Evolutionary conservation across 2,888 invertebrate genomes (phyloP).

Genomic region (Rhagonycha fulva): DNA sequence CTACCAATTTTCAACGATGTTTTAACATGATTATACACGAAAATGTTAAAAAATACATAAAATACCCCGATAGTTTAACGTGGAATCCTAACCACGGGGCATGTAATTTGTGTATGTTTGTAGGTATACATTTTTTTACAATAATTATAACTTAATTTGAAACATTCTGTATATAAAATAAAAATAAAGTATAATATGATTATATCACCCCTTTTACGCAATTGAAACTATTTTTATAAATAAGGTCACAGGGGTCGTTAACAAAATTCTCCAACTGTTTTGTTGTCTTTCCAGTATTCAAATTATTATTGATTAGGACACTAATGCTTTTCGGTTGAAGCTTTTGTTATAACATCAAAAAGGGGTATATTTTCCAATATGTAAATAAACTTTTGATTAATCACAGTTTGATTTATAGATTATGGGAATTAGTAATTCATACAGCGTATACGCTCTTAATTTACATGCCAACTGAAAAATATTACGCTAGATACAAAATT

Average conservation of each 20-base stretch:
- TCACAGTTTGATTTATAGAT: constrained; percentile 54
- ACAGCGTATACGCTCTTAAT: constrained; percentile 1
- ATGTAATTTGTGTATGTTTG: no score
- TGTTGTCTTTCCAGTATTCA: background rate
- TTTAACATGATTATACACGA: no score
- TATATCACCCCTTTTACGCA: background rate
- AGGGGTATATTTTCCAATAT: constrained; percentile 34
- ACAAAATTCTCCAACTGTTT: background rate
- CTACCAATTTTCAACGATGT: no score
- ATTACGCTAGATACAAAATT: background rate
- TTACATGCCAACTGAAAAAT: background rate
- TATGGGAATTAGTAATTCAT: constrained; percentile 41
- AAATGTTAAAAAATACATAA: no score
- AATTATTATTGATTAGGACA: background rate
- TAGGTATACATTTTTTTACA: no score
- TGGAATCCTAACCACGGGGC: no score
- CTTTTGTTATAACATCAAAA: background rate
- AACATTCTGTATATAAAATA: background rate
- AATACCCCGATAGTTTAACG: no score
- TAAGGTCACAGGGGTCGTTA: background rate
- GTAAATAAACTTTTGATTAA: constrained; percentile 52
- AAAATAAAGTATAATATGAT: background rate
- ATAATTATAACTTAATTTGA: background rate
- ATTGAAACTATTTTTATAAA: background rate
- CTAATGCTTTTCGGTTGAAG: background rate